Conservation (phyloP, 1,140 invertebrate genomes). For the Frieseomelitta varia region DNA sequence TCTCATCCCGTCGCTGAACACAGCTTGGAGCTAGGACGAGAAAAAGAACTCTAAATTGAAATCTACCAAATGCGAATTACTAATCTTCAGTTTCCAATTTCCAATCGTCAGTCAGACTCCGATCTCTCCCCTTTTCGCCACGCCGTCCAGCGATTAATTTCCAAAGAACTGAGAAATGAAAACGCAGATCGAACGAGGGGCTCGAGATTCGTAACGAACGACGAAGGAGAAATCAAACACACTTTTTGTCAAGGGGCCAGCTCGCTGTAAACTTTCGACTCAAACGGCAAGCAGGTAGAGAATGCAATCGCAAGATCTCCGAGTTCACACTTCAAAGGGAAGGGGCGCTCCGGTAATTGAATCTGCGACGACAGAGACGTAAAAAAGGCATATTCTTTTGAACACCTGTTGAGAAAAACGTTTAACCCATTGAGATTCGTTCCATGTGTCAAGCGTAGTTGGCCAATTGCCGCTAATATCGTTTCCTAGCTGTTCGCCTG, state of each 20-base stretch:
- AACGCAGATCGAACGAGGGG: too few species aligned
- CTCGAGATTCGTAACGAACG: too few species aligned
- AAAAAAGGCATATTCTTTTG: conserved; percentile 1
- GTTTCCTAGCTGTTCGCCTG: background rate
- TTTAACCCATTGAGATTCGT: conserved; percentile 22
- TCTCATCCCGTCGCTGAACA: too few species aligned
- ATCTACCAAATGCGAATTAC: background rate
- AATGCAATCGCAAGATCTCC: too few species aligned
- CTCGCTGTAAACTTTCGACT: background rate
- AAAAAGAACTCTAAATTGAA: background rate
- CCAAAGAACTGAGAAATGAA: background rate
- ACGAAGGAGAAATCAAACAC: too few species aligned
- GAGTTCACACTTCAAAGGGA: background rate
- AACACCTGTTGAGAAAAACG: conserved; percentile 66
- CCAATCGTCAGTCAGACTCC: background rate
- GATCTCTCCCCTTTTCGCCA: too few species aligned
- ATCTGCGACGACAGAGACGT: background rate
- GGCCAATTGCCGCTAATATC: conserved; percentile 18
- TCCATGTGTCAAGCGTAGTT: conserved; percentile 5
- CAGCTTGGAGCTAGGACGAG: too few species aligned
- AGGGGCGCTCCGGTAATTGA: background rate
- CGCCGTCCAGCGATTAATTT: background rate
- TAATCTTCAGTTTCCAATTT: background rate
- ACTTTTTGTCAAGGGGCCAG: too few species aligned
- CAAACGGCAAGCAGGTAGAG: too few species aligned